Conservation (phyloP, 2,888 invertebrate species). For the Stenichneumon culpator region DNA sequence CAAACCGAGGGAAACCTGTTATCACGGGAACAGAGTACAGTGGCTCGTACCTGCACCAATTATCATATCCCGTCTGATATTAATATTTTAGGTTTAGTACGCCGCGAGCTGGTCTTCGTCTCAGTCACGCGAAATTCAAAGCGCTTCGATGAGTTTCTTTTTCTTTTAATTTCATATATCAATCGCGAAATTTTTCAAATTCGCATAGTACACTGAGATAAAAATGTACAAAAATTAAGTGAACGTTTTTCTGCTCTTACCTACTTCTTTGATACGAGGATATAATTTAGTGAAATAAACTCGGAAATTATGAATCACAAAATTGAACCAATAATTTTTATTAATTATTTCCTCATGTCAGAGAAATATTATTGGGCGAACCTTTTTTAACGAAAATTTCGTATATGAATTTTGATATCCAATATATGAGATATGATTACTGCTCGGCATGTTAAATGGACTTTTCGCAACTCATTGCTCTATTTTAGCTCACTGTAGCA, state of each 20-base stretch:
- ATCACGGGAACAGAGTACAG: slow-evolving; percentile 77
- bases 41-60: slow-evolving; percentile 79
- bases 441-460: neutral
- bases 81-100: slow-evolving; percentile 59
- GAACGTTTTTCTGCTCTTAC: neutral
- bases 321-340: neutral
- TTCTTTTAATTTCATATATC: neutral
- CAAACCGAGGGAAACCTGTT: slow-evolving; percentile 79
- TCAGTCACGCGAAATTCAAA: neutral
- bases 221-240: neutral
- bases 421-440: neutral
- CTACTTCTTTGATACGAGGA: neutral
- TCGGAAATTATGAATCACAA: neutral
- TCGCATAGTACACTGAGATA: neutral
- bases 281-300: neutral
- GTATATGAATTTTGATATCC: neutral
- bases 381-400: neutral
- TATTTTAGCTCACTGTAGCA: neutral
- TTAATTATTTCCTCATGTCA: neutral
- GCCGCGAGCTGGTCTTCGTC: slow-evolving; percentile 32
- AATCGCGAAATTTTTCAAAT: neutral
- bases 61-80: slow-evolving; percentile 73
- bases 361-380: neutral
- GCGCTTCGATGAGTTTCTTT: neutral
- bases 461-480: neutral